phyloP scores from a whole-genome alignment of 2,797 vertebrate species.

The Netta rufina region DNA sequence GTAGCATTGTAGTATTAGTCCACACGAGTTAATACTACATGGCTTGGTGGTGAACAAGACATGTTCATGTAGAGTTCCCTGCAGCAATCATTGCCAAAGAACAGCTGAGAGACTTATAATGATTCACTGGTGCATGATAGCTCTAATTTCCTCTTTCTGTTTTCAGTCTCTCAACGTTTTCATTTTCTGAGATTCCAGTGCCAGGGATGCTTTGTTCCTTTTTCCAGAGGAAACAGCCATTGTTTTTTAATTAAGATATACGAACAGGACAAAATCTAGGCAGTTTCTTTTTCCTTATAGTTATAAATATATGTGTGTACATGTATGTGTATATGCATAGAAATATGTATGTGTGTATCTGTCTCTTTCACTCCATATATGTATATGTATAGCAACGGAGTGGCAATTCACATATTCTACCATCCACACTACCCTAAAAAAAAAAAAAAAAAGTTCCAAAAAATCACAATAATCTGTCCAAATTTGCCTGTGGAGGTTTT shows the following conservation, averaged over 20 bases:
- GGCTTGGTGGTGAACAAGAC: slow-evolving; percentile 6
- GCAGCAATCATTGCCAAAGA: slow-evolving; percentile 55
- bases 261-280: slow-evolving; percentile 34
- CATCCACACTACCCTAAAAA: not conserved
- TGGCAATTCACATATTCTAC: not conserved
- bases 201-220: slow-evolving; percentile 40
- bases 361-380: not conserved
- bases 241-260: slow-evolving; percentile 56
- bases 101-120: slow-evolving; percentile 51
- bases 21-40: not conserved
- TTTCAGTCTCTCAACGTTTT: slow-evolving; percentile 53
- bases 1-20: not conserved
- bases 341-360: not conserved
- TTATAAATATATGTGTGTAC: not conserved
- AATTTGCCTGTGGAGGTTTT: slow-evolving; percentile 19
- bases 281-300: slow-evolving; percentile 7
- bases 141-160: slow-evolving; percentile 56
- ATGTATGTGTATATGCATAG: not conserved
- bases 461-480: slow-evolving; percentile 24
- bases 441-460: slow-evolving; percentile 12
- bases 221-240: slow-evolving; percentile 33
- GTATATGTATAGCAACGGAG: not conserved
- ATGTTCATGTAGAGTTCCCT: slow-evolving; percentile 17
- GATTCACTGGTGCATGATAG: slow-evolving; percentile 56
- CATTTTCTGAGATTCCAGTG: slow-evolving; percentile 47